Evolutionary conservation across 23 tunicate species (phyloP), one percentile per base, ranked within the genome.

Genomic region (Diplosoma virens): DNA sequence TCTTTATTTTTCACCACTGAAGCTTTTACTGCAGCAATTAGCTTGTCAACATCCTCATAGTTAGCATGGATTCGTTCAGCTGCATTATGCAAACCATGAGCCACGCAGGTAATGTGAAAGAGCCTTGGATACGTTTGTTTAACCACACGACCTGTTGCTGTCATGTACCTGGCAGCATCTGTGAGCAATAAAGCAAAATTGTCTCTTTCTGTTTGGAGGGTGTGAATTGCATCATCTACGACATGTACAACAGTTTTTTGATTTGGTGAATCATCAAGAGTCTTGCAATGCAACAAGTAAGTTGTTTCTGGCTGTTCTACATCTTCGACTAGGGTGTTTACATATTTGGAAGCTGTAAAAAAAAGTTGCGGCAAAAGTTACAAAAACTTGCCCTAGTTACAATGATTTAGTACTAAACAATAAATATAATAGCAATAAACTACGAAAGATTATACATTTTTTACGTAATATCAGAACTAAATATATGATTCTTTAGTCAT

Each of bases 121-220:
- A 72, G 78, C 78, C 61, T 72, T 24, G 61, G 61, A 72, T 47
- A 72, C 36, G 35, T 47, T 72, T 72, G 35, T 48, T 72, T 72
- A 47, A 72, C 33, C 24, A 72, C 60, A 47, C 61, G 33, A 47
- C 78, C 35, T 47, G 61, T 61, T 47, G 78, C 47, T 47, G 60
- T 72, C 61, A 72, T 72, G 60, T 72, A 72, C 61, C 60, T 47
- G 25, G 78, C 78, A 48, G 78, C 78, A 72, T 72, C 78, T 72
- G 61, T 47, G 18, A 47, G 78, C 60, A 48, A 48, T 29, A 72
- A 30, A 50, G 25, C 20, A 72, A 47, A 72, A 47, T 72, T 72
- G 52, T 67, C 52, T 14, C 52, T 34, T 22, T 34, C 25, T 34
- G 30, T 67, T 7, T 35, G 24, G 52, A 72, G 78, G 59, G 61